Evolutionary conservation across 2,113 vertebrate genomes (phyloP).

Genomic region (Toxostoma redivivum): DNA sequence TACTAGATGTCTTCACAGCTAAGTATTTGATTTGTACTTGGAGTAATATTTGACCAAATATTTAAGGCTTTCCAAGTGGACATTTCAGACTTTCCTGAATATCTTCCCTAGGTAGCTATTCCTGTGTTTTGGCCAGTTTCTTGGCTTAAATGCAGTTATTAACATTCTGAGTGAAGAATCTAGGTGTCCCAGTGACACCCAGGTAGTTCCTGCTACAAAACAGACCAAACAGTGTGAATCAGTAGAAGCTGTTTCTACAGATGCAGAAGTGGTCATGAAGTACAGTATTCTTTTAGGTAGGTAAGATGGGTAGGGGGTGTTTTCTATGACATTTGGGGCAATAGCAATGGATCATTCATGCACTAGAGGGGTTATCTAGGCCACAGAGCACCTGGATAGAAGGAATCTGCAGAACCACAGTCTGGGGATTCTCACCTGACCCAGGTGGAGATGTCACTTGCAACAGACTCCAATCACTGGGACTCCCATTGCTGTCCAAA

Average conservation of each 20-base stretch:
- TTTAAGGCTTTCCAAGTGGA: neutral
- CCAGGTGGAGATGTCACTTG: neutral
- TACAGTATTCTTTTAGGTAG: neutral
- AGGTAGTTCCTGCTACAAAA: neutral
- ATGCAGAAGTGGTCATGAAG: neutral
- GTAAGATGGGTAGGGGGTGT: neutral
- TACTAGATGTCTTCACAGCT: neutral
- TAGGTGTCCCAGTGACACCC: neutral
- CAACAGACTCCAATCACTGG: neutral
- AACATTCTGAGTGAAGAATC: neutral
- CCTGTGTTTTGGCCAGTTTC: neutral
- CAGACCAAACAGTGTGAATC: neutral
- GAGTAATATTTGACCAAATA: neutral
- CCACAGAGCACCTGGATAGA: neutral
- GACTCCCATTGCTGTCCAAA: neutral
- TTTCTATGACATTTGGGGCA: neutral
- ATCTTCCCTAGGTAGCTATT: neutral
- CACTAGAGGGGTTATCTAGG: neutral
- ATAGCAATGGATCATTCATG: neutral
- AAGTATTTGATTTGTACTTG: neutral
- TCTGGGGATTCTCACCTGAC: neutral
- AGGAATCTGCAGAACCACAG: neutral
- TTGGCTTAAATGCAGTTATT: neutral
- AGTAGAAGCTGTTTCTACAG: neutral
- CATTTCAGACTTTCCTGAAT: neutral